phyloP scores from a whole-genome alignment of 2,888 invertebrate species.

The Ormyrus rosae region DNA sequence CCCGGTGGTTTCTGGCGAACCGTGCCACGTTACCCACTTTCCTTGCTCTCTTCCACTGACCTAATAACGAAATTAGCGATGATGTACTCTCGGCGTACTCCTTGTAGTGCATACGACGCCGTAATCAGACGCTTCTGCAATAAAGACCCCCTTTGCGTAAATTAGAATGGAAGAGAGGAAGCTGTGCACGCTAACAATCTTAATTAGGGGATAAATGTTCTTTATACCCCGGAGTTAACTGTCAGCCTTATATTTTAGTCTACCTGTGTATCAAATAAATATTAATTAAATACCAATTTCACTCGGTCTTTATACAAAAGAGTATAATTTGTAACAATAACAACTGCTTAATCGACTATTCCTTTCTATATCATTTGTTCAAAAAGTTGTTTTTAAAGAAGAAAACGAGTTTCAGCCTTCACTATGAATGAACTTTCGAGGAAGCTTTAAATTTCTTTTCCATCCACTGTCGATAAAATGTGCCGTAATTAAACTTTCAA shows the following conservation, averaged over 20 bases:
- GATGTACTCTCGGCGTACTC: not conserved
- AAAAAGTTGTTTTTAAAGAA: no score
- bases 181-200: constrained; percentile 37
- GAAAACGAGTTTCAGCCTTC: no score
- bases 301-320: no score
- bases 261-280: no score
- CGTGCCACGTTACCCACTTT: no score
- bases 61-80: constrained; percentile 31
- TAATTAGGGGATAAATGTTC: constrained; percentile 68
- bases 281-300: no score
- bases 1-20: no score
- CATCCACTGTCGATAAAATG: not conserved
- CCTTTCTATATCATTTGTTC: no score
- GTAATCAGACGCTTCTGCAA: constrained; percentile 62
- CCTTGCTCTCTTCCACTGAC: no score
- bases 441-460: constrained; percentile 7
- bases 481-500: constrained; percentile 27
- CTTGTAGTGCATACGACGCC: constrained; percentile 58
- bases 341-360: no score
- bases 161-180: constrained; percentile 64
- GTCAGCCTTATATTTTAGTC: no score
- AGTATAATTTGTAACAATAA: no score
- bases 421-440: constrained; percentile 27
- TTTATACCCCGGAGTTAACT: constrained; percentile 58
- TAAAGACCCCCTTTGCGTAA: constrained; percentile 63